These are phyloP conservation scores for Trogon surrucura DNA, from an alignment of 2,113 vertebrate species.

Conservation along the genomic window DNA sequence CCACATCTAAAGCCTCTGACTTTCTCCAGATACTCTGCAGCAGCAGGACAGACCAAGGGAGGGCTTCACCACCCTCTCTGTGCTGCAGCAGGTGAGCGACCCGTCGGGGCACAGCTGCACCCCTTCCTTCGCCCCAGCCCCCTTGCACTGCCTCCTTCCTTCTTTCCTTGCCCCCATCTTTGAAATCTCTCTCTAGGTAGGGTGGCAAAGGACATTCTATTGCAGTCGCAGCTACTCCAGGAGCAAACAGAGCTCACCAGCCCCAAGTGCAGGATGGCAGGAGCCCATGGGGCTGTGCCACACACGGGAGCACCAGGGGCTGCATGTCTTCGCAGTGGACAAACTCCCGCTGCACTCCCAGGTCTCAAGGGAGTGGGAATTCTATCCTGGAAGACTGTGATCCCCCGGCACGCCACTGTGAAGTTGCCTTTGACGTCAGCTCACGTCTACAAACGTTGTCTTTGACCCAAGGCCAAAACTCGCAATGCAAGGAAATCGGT, in stretches of 20 bases:
- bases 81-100: neutral
- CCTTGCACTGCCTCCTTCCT: neutral
- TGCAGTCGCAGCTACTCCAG: neutral
- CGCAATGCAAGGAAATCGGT: neutral
- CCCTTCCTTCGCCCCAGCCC: neutral
- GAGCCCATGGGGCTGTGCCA: accelerated
- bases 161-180: neutral
- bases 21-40: neutral
- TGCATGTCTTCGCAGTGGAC: neutral
- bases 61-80: neutral
- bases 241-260: accelerated
- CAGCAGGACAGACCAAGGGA: neutral
- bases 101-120: accelerated
- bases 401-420: neutral
- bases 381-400: neutral
- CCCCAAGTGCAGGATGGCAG: neutral
- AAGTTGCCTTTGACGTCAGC: neutral
- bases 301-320: neutral
- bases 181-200: neutral
- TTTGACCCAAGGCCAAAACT: conserved; percentile 31
- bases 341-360: neutral
- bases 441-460: neutral
- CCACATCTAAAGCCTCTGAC: neutral
- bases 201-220: accelerated
- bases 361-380: neutral